phyloP scores from a whole-genome alignment of 2,888 invertebrate species.

The Leptopilina drosophilae region DNA sequence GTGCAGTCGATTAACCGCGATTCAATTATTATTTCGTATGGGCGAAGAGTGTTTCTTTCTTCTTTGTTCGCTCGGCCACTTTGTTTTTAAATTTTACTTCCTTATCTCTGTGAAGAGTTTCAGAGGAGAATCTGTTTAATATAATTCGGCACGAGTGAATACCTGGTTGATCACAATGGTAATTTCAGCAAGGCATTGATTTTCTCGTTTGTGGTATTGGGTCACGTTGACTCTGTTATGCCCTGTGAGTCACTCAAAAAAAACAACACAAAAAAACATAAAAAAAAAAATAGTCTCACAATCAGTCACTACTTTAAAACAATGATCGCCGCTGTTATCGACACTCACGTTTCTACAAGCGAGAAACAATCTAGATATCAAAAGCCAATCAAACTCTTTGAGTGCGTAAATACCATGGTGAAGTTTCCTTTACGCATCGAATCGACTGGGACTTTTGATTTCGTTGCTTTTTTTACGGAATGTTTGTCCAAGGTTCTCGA shows the following conservation, averaged over 20 bases:
- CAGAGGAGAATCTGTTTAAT: conserved; percentile 54
- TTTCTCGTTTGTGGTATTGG: conserved; percentile 71
- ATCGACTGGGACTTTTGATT: neutral
- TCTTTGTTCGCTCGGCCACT: neutral
- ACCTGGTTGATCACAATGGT: conserved; percentile 72
- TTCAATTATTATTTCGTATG: conserved; percentile 30
- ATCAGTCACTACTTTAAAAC: conserved; percentile 37
- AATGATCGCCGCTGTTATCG: conserved; percentile 43
- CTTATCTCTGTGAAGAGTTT: conserved; percentile 6
- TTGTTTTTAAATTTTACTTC: neutral
- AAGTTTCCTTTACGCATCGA: conserved; percentile 4
- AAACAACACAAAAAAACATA: no score
- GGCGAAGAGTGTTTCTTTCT: neutral
- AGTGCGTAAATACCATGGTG: conserved; percentile 23
- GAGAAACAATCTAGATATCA: conserved; percentile 32
- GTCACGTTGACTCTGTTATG: conserved; percentile 63
- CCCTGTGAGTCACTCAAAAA: conserved; percentile 52
- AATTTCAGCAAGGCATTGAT: conserved; percentile 73
- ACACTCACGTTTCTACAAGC: conserved; percentile 34
- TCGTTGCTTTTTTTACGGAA: neutral
- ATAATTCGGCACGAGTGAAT: conserved; percentile 70
- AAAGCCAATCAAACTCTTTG: conserved; percentile 31
- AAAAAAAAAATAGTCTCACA: conserved; percentile 4
- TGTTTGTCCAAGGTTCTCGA: neutral
- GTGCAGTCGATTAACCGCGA: conserved; percentile 32